Base-by-base conservation (phyloP, 2,113 vertebrate species). In the Petaurus breviceps region DNA sequence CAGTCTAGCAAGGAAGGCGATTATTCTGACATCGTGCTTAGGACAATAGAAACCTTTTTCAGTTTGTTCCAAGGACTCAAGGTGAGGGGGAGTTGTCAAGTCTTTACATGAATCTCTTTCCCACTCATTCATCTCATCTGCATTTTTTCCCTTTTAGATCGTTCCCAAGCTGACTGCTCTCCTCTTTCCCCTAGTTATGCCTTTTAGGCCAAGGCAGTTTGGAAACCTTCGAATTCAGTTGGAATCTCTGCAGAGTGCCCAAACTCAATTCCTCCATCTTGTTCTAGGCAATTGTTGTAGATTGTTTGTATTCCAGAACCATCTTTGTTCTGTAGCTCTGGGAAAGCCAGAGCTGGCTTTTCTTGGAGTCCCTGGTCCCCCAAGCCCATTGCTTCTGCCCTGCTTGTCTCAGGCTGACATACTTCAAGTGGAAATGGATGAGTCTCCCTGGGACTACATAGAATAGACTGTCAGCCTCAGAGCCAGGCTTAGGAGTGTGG, bases 401-500 rank as follows among this genome's bases (percentile, higher is more conserved):
- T 53, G 37, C 14, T 0, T 19, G 22, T 51, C 5, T 31, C 51
- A 94, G 93, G 16, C 53, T 94, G 91, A 49, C 93, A 47, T 94
- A 95, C 92, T 93, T 10, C 91, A 53, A 57, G 94, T 25, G 12
- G 49, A 95, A 89, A 94, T 0, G 8, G 68, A 54, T 90, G 51
- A 95, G 3, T 93, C 28, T 90, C 95, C 24, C 3, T 91, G 68
- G 28, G 14, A n/a, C 92, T 8, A 92, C 52, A 12, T 95, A 92
- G 92, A 97, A 9, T 37, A 93, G n/a, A 52, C 55, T 61, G 22
- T 4, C 89, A 7, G 77, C 50, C 28, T 54, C 26, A 94, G 6
- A 55, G 28, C 43, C 37, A 94, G 54, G 28, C 37, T 96, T 54
- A 77, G 53, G 91, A 92, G 95, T 28, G 68, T 11, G 50, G 95